A percentile compares a stretch with the other conserved stretches of the same genome.
phyloP scores from a whole-genome alignment of 2,113 vertebrate species.

The Pantherophis guttatus region DNA sequence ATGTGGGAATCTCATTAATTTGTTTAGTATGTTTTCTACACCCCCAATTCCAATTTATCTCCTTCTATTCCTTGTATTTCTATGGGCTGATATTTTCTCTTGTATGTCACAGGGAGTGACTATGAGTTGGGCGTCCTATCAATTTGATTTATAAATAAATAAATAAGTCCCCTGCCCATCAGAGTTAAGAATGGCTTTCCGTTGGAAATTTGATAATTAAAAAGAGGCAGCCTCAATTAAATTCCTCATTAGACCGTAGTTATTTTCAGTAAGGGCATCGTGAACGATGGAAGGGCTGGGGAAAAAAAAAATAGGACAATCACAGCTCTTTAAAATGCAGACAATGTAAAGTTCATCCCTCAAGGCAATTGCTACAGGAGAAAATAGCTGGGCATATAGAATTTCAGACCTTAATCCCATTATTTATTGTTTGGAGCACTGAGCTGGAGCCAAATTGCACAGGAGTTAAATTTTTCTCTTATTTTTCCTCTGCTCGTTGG shows the following conservation, averaged over 20 bases:
- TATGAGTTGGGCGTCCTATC: background rate
- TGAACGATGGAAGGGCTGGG: background rate
- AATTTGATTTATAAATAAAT: background rate
- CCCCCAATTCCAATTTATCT: background rate
- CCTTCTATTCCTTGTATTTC: background rate
- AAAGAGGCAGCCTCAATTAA: background rate
- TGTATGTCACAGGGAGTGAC: background rate
- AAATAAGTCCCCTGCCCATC: background rate
- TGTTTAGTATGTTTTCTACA: background rate
- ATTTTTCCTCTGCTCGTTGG: background rate
- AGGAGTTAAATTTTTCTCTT: background rate
- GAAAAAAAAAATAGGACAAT: background rate
- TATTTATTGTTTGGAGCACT: conserved; percentile 12
- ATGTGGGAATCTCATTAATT: background rate
- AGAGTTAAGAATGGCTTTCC: background rate
- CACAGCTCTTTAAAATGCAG: background rate
- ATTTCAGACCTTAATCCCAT: conserved; percentile 27
- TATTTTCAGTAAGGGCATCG: background rate
- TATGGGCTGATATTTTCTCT: background rate
- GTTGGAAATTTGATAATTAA: conserved; percentile 14
- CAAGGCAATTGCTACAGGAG: conserved; percentile 3
- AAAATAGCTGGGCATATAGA: conserved; percentile 7
- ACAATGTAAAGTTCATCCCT: background rate
- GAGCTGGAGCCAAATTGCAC: background rate
- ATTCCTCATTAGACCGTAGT: background rate